Base-by-base conservation (phyloP, 2,113 vertebrate genomes). In the Perca flavescens region DNA sequence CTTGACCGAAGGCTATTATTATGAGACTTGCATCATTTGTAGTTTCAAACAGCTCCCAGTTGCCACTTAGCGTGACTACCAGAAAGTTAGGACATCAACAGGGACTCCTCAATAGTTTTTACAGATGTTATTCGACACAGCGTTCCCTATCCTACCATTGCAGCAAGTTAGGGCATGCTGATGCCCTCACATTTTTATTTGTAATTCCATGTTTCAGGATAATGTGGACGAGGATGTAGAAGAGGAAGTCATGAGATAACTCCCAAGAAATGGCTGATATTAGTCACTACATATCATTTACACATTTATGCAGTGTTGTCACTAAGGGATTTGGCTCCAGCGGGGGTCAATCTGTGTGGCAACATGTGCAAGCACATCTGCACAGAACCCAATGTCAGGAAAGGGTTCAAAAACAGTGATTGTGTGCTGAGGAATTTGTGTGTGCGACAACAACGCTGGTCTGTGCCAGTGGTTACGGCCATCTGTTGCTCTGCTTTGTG, bases 371-470 rank as follows among this genome's bases (percentile, higher is more conserved):
- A 31, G 31, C 77, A 63, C 78, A 87, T 91, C 82, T 92, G 85
- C 85, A 80, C 70, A n/a, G 75, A 60, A 15, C 43, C 11, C 70
- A 40, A 19, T 81, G 66, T 86, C 93, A 90, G 84, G 87, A 91
- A 89, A 89, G 68, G 66, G 81, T 77, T 79, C 15, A 64, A 21
- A 82, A 87, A 65, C 79, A 62, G 43, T 43, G 70, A 76, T 36
- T 77, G 40, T 54, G 66, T 65, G 60, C 64, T 62, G 12, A 80
- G 86, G 77, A 88, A 87, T 85, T 82, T 54, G 49, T 46, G 67
- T 62, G 73, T 62, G 57, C 21, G 58, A 71, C 64, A 63, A 67
- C 25, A 69, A 56, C 36, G 5, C 6, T 6, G 34, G 50, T 12
- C 25, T 58, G 50, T 82, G 71, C 70, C 75, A 77, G 34, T 4